A percentile compares a stretch with the other conserved stretches of the same genome.
phyloP scores from a whole-genome alignment of 2,888 invertebrate species.

The Amiota mariae region DNA sequence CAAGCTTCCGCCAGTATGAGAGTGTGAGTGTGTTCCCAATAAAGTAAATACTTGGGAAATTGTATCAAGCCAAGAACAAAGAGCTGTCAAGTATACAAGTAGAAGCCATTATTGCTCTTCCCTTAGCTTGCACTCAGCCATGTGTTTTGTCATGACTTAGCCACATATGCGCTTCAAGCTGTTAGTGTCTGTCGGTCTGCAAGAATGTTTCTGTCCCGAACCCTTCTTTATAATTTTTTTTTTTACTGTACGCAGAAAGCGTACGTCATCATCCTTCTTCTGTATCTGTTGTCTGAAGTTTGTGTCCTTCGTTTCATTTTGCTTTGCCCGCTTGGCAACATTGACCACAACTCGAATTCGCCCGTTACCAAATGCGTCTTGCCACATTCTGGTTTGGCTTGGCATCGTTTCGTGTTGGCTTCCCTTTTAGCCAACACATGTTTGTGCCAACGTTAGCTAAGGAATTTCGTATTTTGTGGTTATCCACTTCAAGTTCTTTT shows the following conservation, averaged over 20 bases:
- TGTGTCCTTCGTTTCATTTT: neutral
- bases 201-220: neutral
- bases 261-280: neutral
- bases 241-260: neutral
- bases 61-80: constrained; percentile 12
- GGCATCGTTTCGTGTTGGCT: neutral
- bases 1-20: neutral
- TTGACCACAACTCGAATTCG: constrained; percentile 2
- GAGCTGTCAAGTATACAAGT: neutral
- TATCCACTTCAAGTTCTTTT: too few species aligned
- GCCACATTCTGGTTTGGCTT: constrained; percentile 12
- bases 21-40: constrained; percentile 1
- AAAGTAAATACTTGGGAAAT: constrained; percentile 16
- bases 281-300: neutral
- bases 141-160: neutral
- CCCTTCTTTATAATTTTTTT: neutral
- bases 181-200: neutral
- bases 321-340: neutral
- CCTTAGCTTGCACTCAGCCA: neutral
- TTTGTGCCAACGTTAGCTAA: neutral
- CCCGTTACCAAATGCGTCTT: constrained; percentile 11
- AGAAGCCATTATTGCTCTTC: neutral
- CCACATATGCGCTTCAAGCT: constrained; percentile 12
- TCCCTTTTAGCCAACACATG: neutral
- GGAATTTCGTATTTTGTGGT: neutral